A percentile compares a stretch with the other conserved stretches of the same genome.
These are phyloP conservation scores for Ceriagrion tenellum DNA, from an alignment of 2,888 invertebrate species.

Conservation along the genomic window DNA sequence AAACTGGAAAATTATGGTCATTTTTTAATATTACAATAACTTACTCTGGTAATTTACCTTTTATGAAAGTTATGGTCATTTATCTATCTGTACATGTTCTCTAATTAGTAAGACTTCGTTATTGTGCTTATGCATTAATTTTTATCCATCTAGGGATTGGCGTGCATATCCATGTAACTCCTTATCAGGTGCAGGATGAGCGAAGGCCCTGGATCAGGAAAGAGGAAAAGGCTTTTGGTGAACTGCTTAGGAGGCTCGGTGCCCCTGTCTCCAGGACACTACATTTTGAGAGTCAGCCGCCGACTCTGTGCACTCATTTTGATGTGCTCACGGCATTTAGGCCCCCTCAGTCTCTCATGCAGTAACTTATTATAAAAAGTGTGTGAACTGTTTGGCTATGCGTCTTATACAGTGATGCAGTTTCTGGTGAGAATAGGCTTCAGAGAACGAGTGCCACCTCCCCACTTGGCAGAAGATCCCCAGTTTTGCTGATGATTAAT, in stretches of 20 bases:
- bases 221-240: constrained; percentile 89
- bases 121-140: background rate
- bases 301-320: constrained; percentile 88
- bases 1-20: no score
- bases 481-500: constrained; percentile 26
- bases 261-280: constrained; percentile 83
- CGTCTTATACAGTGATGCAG: background rate
- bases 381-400: background rate
- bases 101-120: background rate
- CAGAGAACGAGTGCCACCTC: background rate
- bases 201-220: constrained; percentile 90
- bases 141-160: constrained; percentile 81
- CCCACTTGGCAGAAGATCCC: background rate
- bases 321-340: constrained; percentile 84
- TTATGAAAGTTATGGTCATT: no score
- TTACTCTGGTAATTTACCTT: no score
- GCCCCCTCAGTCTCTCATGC: constrained; percentile 69
- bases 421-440: background rate
- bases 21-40: no score
- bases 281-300: constrained; percentile 81
- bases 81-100: no score
- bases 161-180: constrained; percentile 90
- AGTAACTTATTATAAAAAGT: constrained; percentile 30
- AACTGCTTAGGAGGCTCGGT: constrained; percentile 83
- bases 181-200: constrained; percentile 92